Percentiles rank a stretch among this genome's conserved stretches.
Evolutionary conservation across 2,888 invertebrate species (phyloP).

Genomic region (Autographa gamma): DNA sequence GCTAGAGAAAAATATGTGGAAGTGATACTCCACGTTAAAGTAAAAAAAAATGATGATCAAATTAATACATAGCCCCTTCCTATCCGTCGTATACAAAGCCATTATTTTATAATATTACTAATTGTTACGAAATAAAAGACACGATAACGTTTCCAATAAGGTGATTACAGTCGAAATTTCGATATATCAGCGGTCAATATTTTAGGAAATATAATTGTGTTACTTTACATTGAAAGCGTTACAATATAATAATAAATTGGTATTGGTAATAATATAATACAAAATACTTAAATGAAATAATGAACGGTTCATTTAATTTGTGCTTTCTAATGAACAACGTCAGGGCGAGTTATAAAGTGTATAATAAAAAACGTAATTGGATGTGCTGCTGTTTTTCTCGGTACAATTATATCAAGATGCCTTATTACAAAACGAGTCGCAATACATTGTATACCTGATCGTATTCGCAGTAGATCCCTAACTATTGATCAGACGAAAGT

Average conservation of each 20-base stretch:
- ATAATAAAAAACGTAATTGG: neutral
- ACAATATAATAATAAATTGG: neutral
- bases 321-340: neutral
- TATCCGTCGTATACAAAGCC: neutral
- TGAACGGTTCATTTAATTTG: neutral
- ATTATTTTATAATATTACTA: neutral
- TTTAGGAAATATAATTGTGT: neutral
- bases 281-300: neutral
- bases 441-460: conserved; percentile 3
- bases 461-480: conserved; percentile 29
- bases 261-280: neutral
- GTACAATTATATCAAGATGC: neutral
- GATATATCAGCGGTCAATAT: neutral
- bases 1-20: too few relatives aligned
- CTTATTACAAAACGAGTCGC: neutral
- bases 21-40: too few relatives aligned
- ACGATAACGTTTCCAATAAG: neutral
- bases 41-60: too few relatives aligned
- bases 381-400: neutral
- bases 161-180: neutral
- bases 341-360: neutral
- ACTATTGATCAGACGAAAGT: conserved; percentile 61
- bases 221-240: neutral
- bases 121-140: neutral
- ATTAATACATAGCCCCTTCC: neutral